Percentiles rank a stretch among this genome's conserved stretches.
Conservation (phyloP, 2,113 vertebrate genomes). For the Actinemys pallida region DNA sequence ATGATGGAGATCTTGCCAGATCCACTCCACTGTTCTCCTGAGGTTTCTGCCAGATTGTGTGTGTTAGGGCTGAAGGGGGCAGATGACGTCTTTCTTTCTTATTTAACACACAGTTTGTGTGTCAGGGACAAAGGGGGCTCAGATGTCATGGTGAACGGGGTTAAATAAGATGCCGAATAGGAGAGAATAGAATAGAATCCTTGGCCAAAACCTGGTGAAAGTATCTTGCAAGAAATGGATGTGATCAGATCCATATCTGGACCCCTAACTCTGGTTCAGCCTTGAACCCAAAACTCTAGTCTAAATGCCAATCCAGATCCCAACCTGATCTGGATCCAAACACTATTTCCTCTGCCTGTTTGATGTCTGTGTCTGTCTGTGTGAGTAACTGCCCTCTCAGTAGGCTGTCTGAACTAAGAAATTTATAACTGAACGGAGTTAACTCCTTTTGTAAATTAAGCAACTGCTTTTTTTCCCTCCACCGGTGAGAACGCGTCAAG, state of each 20-base stretch:
- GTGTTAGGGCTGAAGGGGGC: background rate
- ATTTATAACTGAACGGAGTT: background rate
- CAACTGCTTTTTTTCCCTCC: background rate
- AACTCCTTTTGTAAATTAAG: background rate
- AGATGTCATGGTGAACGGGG: background rate
- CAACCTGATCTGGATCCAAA: background rate
- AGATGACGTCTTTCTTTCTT: accelerated
- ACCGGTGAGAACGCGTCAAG: accelerated
- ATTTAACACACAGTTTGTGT: background rate
- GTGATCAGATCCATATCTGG: accelerated
- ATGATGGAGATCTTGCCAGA: background rate
- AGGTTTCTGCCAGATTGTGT: background rate
- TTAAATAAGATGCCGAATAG: background rate
- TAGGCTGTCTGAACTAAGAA: accelerated
- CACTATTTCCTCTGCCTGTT: accelerated
- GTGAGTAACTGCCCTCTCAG: accelerated
- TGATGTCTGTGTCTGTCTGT: accelerated
- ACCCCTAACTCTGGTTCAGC: accelerated
- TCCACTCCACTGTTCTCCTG: accelerated
- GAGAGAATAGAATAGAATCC: background rate
- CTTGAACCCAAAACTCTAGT: background rate
- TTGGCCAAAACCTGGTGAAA: background rate
- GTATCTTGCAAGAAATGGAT: accelerated
- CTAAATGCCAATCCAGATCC: accelerated
- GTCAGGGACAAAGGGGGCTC: background rate